These are phyloP conservation scores for Butorides virescens DNA, from an alignment of 2,113 vertebrate genomes.

Conservation along the genomic window DNA sequence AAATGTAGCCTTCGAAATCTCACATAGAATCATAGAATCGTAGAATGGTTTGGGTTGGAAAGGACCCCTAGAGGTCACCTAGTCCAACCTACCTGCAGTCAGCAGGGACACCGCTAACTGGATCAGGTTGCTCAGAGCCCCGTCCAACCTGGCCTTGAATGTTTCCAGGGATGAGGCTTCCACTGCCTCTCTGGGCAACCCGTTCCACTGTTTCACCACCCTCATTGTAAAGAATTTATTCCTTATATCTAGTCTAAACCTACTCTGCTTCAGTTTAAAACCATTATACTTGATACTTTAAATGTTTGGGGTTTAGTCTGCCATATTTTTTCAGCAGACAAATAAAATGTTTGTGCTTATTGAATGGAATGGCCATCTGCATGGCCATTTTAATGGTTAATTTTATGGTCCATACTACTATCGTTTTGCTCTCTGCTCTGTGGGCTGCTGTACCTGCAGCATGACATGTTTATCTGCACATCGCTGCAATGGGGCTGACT, in stretches of 20 bases:
- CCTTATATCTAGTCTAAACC: too few relatives aligned
- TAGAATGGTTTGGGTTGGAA: too few relatives aligned
- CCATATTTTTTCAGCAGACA: not conserved
- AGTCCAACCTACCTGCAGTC: too few relatives aligned
- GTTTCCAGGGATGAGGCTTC: too few relatives aligned
- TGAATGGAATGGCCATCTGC: not conserved
- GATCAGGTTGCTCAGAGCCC: too few relatives aligned
- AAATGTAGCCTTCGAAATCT: not conserved
- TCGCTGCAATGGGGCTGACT: not conserved
- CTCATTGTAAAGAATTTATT: too few relatives aligned
- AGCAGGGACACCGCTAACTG: too few relatives aligned
- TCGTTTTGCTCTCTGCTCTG: not conserved
- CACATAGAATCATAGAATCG: not conserved
- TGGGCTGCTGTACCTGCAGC: not conserved
- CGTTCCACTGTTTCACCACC: too few relatives aligned
- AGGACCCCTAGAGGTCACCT: too few relatives aligned
- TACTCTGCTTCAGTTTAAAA: too few relatives aligned
- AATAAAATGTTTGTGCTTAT: not conserved
- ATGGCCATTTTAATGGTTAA: not conserved
- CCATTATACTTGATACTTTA: not conserved
- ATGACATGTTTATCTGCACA: not conserved
- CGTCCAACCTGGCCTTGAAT: too few relatives aligned
- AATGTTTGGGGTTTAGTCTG: not conserved
- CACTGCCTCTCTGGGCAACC: too few relatives aligned
- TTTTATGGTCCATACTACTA: not conserved